These are phyloP conservation scores for Chrysolina oricalcia DNA, from an alignment of 2,888 invertebrate species.

Conservation along the genomic window DNA sequence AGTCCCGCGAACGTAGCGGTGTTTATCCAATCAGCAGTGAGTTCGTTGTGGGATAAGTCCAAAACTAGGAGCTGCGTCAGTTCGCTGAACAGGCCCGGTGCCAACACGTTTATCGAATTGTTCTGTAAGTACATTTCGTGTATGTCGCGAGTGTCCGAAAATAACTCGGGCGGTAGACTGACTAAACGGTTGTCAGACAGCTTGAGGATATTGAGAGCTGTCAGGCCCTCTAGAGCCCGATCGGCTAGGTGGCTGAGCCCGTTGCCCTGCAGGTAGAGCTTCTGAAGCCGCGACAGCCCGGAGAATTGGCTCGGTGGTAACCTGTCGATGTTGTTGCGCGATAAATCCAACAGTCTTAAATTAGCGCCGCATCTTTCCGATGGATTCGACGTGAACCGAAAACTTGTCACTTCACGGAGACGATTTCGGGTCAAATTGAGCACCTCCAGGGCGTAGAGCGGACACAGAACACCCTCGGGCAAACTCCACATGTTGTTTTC, in stretches of 20 bases:
- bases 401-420: constrained; percentile 82
- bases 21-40: constrained; percentile 88
- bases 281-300: constrained; percentile 81
- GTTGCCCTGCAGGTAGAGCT: constrained; percentile 85
- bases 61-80: constrained; percentile 83
- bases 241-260: constrained; percentile 84
- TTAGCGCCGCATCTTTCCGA: constrained; percentile 82
- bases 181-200: constrained; percentile 87
- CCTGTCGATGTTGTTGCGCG: constrained; percentile 85
- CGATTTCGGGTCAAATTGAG: constrained; percentile 87
- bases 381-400: constrained; percentile 78
- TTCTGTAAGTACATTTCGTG: constrained; percentile 88
- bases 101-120: constrained; percentile 86
- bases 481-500: constrained; percentile 88
- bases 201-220: constrained; percentile 82
- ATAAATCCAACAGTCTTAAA: constrained; percentile 82
- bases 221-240: constrained; percentile 84
- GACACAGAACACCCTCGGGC: constrained; percentile 85
- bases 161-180: constrained; percentile 87
- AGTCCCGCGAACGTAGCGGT: constrained; percentile 86
- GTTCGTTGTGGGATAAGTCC: constrained; percentile 85
- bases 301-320: constrained; percentile 83
- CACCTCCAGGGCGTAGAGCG: constrained; percentile 82
- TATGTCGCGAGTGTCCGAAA: constrained; percentile 84
- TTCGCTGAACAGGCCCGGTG: constrained; percentile 86